Percentiles rank a stretch among this genome's conserved stretches.
Conservation (phyloP, 2,113 vertebrate genomes). For the Plestiodon gilberti region DNA sequence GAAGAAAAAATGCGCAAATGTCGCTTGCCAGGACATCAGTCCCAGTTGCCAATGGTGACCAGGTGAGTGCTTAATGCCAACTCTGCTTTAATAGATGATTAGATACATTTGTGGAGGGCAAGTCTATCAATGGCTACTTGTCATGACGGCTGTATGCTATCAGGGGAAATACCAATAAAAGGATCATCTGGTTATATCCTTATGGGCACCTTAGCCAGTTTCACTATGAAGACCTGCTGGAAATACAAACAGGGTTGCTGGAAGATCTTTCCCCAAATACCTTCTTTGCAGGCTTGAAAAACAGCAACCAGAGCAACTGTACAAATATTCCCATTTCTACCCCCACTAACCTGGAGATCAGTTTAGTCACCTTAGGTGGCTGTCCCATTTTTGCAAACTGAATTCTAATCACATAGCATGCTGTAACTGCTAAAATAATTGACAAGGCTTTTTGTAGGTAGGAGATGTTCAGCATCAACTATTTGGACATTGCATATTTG, state of each 20-base stretch:
- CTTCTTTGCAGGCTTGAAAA: not conserved
- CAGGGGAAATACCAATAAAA: no score
- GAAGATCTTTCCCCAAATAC: not conserved
- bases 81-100: no score
- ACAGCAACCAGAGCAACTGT: not conserved
- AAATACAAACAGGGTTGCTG: not conserved
- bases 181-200: not conserved
- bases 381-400: conserved; percentile 42
- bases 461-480: conserved; percentile 15
- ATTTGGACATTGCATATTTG: not conserved
- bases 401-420: conserved; percentile 21
- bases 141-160: no score
- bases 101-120: no score
- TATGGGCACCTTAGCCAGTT: not conserved
- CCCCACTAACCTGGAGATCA: not conserved
- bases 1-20: no score
- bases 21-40: no score
- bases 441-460: conserved; percentile 8
- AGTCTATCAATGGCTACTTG: no score
- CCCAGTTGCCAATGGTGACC: no score
- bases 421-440: conserved; percentile 38
- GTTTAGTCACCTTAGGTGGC: conserved; percentile 19
- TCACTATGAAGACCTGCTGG: not conserved
- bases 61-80: no score
- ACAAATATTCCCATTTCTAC: conserved; percentile 1